Evolutionary conservation across 1,140 invertebrate species (phyloP).

Genomic region (Trichomalopsis sarcophagae): DNA sequence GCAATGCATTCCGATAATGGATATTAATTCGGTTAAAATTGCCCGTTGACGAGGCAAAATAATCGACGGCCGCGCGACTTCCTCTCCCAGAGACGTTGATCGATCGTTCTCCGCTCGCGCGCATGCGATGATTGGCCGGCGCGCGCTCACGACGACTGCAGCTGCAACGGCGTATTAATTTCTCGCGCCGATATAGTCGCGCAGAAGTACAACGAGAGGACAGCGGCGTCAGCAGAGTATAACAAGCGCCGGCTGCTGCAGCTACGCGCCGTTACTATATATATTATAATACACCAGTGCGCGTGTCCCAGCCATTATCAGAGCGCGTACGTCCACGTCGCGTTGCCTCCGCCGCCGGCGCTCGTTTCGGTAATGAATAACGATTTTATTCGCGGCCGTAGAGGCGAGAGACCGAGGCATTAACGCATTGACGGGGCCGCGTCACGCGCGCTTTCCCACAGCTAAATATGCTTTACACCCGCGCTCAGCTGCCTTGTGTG

Average conservation of each 20-base stretch:
- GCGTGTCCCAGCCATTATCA: slow-evolving; percentile 13
- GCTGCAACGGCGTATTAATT: slow-evolving; percentile 43
- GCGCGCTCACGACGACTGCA: background rate
- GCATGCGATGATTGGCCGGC: background rate
- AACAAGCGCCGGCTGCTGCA: background rate
- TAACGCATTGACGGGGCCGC: slow-evolving; percentile 18
- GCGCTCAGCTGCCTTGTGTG: background rate
- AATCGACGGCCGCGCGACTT: slow-evolving; percentile 30
- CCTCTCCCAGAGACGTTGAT: slow-evolving; percentile 18
- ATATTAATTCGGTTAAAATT: slow-evolving; percentile 52
- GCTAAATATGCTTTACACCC: background rate
- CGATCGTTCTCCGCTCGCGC: background rate
- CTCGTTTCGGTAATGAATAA: slow-evolving; percentile 34
- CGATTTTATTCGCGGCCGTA: slow-evolving; percentile 33
- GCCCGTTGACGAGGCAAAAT: slow-evolving; percentile 45
- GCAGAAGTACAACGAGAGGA: background rate
- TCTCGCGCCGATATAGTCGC: background rate
- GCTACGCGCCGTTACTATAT: background rate
- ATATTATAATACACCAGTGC: slow-evolving; percentile 15
- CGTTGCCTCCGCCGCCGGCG: background rate
- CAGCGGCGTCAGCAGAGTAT: background rate
- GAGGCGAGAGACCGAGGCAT: background rate
- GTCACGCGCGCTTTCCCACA: background rate
- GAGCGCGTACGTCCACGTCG: background rate
- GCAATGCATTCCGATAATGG: slow-evolving; percentile 47